Percentiles rank a stretch among this genome's conserved stretches.
Evolutionary conservation across 2,113 vertebrate species (phyloP).

Genomic region (Buteo buteo): DNA sequence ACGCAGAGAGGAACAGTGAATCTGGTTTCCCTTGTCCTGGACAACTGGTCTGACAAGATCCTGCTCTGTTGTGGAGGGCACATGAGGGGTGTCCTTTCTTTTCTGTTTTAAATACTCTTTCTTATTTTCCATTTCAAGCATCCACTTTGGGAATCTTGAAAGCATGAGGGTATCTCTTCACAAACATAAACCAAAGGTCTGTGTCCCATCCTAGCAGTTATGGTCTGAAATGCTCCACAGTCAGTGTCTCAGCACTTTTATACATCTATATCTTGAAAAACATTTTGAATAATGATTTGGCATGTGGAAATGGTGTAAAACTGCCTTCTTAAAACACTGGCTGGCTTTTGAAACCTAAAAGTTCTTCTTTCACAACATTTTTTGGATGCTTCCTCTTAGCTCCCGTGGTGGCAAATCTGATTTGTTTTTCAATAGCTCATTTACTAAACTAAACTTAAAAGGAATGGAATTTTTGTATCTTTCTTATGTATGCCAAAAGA

Average conservation of each 20-base stretch:
- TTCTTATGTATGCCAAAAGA: neutral
- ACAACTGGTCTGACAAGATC: neutral
- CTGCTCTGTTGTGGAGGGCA: neutral
- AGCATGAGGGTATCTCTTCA: neutral
- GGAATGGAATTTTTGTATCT: neutral
- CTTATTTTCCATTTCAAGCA: neutral
- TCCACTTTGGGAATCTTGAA: neutral
- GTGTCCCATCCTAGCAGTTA: neutral
- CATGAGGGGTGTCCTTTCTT: neutral
- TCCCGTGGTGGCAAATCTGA: neutral
- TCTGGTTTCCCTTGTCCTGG: neutral
- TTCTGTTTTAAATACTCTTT: neutral
- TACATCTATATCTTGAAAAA: neutral
- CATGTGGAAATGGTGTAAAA: neutral
- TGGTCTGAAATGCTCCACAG: neutral
- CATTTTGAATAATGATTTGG: neutral
- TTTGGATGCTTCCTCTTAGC: neutral
- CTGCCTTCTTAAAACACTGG: neutral
- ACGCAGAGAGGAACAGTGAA: neutral
- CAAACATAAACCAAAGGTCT: rapidly evolving
- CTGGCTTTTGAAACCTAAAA: neutral
- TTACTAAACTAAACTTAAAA: neutral
- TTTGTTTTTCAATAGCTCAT: neutral
- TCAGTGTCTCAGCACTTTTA: neutral
- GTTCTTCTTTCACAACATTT: neutral